These are phyloP conservation scores for Etheostoma spectabile DNA, from an alignment of 2,113 vertebrate genomes.

Conservation along the genomic window DNA sequence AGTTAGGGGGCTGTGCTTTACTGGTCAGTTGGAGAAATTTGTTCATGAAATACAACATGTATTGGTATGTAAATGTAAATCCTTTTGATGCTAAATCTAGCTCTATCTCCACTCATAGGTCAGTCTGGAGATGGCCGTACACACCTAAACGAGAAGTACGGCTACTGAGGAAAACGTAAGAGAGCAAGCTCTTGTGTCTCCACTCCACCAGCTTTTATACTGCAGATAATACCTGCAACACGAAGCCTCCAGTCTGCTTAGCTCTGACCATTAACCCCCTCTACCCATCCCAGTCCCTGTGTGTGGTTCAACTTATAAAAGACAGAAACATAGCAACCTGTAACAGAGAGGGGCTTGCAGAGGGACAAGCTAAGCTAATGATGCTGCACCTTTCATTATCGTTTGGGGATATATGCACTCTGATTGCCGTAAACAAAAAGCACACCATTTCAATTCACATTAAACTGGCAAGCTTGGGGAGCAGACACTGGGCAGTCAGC, in stretches of 20 bases:
- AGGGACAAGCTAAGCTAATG: neutral
- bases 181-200: conserved; percentile 1
- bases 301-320: neutral
- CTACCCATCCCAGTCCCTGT: conserved; percentile 5
- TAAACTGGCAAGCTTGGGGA: conserved; percentile 14
- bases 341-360: neutral
- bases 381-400: conserved; percentile 10
- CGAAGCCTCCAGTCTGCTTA: conserved; percentile 34
- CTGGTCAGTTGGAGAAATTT: neutral
- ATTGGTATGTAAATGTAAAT: neutral
- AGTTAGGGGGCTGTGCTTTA: no score
- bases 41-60: neutral
- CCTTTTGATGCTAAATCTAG: neutral
- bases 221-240: conserved; percentile 39
- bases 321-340: neutral
- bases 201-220: conserved; percentile 20
- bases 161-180: conserved; percentile 85
- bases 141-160: conserved; percentile 96
- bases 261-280: conserved; percentile 35
- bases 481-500: conserved; percentile 44
- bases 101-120: conserved; percentile 78
- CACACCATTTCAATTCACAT: conserved; percentile 18
- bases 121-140: conserved; percentile 96
- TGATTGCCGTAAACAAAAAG: conserved; percentile 33
- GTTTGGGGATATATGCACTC: conserved; percentile 23